These are phyloP conservation scores for Helogale parvula DNA, from an alignment of 2,113 vertebrate genomes.

Conservation along the genomic window DNA sequence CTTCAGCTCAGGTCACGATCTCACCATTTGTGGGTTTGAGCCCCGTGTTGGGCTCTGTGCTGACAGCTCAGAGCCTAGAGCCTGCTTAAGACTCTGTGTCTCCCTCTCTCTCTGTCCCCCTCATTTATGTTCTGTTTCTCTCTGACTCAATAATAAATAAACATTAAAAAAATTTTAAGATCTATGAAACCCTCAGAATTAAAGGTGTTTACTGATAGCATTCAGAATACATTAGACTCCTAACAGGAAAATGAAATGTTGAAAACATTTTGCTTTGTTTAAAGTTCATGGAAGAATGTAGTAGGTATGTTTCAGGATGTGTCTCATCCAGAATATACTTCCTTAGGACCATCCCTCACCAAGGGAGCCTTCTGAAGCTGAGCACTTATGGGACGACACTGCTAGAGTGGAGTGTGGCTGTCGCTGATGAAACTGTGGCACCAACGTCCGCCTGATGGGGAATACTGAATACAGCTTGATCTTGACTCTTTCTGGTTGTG, in stretches of 20 bases:
- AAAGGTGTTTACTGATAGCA: not conserved
- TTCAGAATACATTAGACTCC: not conserved
- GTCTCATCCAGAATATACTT: not conserved
- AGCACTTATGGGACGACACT: not conserved
- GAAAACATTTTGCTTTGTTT: not conserved
- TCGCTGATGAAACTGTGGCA: not conserved
- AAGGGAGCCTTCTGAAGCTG: not conserved
- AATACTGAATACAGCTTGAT: not conserved
- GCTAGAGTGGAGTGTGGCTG: not conserved
- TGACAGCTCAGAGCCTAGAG: no score
- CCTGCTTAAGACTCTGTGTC: no score
- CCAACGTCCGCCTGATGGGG: no score
- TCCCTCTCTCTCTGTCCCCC: no score
- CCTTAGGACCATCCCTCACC: not conserved
- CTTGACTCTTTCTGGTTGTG: not conserved
- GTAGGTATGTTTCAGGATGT: not conserved
- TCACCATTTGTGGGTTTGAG: no score
- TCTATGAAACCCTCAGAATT: not conserved
- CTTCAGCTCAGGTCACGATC: no score
- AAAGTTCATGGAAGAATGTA: not conserved
- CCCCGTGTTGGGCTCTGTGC: no score
- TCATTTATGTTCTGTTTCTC: no score
- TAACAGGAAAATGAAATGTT: not conserved
- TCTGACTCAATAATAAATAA: no score
- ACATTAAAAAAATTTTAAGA: not conserved